These are phyloP conservation scores for Branchellion lobata DNA, from an alignment of 2,888 invertebrate species.

Conservation along the genomic window DNA sequence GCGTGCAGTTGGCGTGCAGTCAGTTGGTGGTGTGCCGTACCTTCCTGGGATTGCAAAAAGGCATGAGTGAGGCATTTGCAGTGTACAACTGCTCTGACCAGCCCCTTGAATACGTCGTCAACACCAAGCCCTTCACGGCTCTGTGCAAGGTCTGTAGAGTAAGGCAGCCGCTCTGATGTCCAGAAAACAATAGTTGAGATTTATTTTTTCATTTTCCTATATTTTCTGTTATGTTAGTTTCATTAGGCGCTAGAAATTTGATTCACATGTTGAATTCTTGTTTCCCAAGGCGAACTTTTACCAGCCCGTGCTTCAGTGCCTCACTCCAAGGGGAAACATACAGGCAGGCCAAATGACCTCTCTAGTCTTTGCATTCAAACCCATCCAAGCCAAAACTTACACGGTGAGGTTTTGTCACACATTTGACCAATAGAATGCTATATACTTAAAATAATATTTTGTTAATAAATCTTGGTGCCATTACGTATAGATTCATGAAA, in stretches of 20 bases:
- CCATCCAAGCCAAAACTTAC: not conserved
- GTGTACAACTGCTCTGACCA: conserved; percentile 1
- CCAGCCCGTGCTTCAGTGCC: not conserved
- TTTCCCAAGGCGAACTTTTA: not conserved
- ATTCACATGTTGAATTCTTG: not conserved
- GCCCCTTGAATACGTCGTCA: not conserved
- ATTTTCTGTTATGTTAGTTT: too few relatives aligned
- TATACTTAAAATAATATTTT: not conserved
- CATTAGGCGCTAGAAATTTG: not conserved
- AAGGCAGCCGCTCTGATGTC: too few relatives aligned
- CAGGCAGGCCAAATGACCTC: conserved; percentile 3
- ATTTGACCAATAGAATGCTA: not conserved
- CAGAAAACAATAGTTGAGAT: too few relatives aligned
- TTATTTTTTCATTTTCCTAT: too few relatives aligned
- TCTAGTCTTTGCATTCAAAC: not conserved
- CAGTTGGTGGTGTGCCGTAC: not conserved
- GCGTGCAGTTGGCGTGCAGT: not conserved
- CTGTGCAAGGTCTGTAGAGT: not conserved
- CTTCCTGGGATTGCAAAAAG: not conserved
- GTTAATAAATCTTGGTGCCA: not conserved
- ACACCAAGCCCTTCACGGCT: not conserved
- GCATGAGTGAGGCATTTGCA: not conserved
- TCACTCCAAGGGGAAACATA: not conserved
- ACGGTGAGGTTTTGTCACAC: not conserved
- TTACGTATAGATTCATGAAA: not conserved